Evolutionary conservation across 2,888 invertebrate genomes (phyloP), one percentile per base, ranked within the genome.

Genomic region (Nemotelus nigrinus): DNA sequence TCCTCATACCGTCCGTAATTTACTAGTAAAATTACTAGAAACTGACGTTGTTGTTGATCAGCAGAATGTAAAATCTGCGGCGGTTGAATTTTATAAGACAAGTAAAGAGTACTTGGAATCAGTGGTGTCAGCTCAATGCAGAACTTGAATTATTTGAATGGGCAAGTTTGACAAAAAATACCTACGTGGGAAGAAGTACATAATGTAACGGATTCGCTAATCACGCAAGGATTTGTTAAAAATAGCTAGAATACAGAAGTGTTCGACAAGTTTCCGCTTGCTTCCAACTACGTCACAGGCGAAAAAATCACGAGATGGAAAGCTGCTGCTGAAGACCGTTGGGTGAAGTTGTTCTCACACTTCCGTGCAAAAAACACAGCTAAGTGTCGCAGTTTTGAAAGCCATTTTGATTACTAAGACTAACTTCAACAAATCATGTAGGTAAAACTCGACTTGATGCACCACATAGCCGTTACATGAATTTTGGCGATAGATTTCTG

Each of bases 41-140:
- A 76, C 8, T 47, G 76, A 39, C 5, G 60, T 60, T 77, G 68
- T 25, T 48, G 60, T 77, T n/a, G 60, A 50, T 45, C 47, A 68
- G 60, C 63, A 77, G 41, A 63, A 48, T 77, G 77, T 70, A 47
- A 70, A 68, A 77, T 70, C 41, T 8, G n/a, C 70, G 7, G 77
- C 58, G 47, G 43, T 39, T 10, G 58, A 68, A 65, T 68, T 68
- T 70, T 77, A 68, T 57, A 60, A 77, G 58, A 68, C 77, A 67
- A 77, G 68, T 25, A 63, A 7, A 58, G 45, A 76, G 55, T 76
- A 76, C 58, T 47, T 76, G n/a, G 64, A 47, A 76, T 25, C 76
- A 68, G 58, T 76, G 76, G 68, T 47, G 47, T 53, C 10, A 43
- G 50, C 44, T 50, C 39, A 44, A 25, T 7, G 25, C 55, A 68